Conservation (phyloP, 2,797 vertebrate species). For the Varecia variegata region DNA sequence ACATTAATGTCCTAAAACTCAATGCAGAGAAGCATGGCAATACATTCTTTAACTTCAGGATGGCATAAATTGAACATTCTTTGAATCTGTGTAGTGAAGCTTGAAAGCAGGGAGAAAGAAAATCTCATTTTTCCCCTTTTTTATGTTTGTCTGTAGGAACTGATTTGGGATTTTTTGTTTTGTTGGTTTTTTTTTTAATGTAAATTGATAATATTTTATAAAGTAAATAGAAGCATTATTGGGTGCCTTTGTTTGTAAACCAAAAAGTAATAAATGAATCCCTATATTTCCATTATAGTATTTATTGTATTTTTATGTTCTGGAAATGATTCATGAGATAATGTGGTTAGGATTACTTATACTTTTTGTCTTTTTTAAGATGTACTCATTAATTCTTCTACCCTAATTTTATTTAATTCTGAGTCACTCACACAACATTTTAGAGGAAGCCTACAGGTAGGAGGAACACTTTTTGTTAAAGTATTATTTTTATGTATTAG, state of each 20-base stretch:
- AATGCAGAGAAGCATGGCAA: slow-evolving; percentile 49
- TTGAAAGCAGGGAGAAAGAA: slow-evolving; percentile 75
- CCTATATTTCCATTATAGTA: slow-evolving; percentile 79
- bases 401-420: slow-evolving; percentile 40
- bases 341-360: neutral
- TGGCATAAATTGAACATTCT: slow-evolving; percentile 64
- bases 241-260: slow-evolving; percentile 96
- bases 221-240: slow-evolving; percentile 86
- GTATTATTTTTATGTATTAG: slow-evolving; percentile 43
- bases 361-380: neutral
- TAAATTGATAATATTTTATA: slow-evolving; percentile 84
- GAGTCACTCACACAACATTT: slow-evolving; percentile 22
- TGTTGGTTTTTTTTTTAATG: slow-evolving; percentile 75
- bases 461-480: slow-evolving; percentile 41
- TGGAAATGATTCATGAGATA: slow-evolving; percentile 29
- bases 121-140: slow-evolving; percentile 51
- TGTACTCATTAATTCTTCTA: slow-evolving; percentile 9
- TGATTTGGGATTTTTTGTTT: slow-evolving; percentile 55
- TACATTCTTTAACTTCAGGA: slow-evolving; percentile 53
- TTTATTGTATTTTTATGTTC: slow-evolving; percentile 73
- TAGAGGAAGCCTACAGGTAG: neutral
- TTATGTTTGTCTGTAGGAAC: slow-evolving; percentile 68
- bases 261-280: slow-evolving; percentile 90
- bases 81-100: slow-evolving; percentile 70
- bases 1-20: slow-evolving; percentile 58